phyloP scores from a whole-genome alignment of 2,113 vertebrate genomes.

The Sinocyclocheilus grahami region DNA sequence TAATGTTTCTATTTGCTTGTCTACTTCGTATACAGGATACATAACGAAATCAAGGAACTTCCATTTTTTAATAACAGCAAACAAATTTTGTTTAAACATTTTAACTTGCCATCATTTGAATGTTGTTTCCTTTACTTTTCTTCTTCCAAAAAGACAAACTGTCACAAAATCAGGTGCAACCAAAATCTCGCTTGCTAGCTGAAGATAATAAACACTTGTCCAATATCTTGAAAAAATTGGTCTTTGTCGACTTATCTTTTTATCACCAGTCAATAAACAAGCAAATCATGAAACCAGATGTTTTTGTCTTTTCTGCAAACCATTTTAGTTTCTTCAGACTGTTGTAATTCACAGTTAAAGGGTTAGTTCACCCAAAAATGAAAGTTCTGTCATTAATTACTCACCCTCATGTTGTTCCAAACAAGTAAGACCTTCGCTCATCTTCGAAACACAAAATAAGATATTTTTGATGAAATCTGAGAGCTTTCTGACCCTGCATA shows the following conservation, averaged over 20 bases:
- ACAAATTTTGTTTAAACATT: background rate
- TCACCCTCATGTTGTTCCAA: no score
- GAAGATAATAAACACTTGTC: no score
- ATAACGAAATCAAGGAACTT: background rate
- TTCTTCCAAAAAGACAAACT: background rate
- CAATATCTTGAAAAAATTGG: no score
- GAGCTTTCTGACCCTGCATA: no score
- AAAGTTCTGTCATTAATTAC: no score
- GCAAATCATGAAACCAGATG: background rate
- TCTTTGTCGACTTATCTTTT: background rate
- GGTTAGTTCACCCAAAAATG: no score
- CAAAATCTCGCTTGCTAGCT: no score
- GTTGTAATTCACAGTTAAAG: background rate
- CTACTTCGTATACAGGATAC: background rate
- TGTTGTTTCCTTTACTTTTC: background rate
- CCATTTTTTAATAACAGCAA: background rate
- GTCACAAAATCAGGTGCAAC: no score
- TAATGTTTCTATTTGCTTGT: background rate
- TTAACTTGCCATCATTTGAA: background rate
- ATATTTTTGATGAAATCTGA: no score
- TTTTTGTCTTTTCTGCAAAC: no score
- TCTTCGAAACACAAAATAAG: no score
- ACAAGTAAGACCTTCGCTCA: no score
- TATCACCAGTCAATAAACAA: background rate
- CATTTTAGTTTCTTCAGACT: background rate